Conservation (phyloP, 1,140 invertebrate species). For the Calosoma granatense region DNA sequence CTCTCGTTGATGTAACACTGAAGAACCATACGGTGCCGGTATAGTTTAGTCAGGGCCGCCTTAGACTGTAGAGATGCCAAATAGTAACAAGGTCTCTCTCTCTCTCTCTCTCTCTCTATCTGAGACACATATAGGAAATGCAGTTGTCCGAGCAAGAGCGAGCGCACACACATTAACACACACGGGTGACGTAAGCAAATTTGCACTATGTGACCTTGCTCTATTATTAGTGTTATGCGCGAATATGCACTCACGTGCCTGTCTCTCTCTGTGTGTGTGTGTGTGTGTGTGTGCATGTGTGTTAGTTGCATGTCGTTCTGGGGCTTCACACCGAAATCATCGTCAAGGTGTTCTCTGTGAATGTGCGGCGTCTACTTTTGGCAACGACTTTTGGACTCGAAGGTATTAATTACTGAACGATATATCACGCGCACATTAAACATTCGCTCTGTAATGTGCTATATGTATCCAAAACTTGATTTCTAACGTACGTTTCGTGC, state of each 20-base stretch:
- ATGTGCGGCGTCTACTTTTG: no score
- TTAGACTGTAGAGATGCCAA: conserved; percentile 23
- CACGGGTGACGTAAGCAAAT: conserved; percentile 23
- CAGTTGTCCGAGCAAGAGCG: conserved; percentile 20
- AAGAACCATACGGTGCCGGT: conserved; percentile 24
- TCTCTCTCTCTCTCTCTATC: no score
- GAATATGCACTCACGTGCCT: neutral
- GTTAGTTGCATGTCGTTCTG: neutral
- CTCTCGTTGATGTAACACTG: conserved; percentile 26
- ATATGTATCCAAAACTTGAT: no score
- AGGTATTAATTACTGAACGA: no score
- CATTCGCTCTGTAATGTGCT: no score
- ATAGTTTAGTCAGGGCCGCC: conserved; percentile 27
- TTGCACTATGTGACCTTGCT: conserved; percentile 31
- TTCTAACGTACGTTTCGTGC: no score
- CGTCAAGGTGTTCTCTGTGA: no score
- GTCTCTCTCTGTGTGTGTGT: neutral
- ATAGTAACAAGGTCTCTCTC: conserved; percentile 26
- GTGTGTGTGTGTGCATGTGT: neutral
- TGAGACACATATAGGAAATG: neutral
- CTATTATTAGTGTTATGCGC: conserved; percentile 31
- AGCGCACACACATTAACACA: conserved; percentile 22
- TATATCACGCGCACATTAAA: no score
- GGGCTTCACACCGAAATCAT: no score
- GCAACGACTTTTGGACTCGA: no score